Conservation (phyloP, 2,113 vertebrate species). For the Suricata suricatta region DNA sequence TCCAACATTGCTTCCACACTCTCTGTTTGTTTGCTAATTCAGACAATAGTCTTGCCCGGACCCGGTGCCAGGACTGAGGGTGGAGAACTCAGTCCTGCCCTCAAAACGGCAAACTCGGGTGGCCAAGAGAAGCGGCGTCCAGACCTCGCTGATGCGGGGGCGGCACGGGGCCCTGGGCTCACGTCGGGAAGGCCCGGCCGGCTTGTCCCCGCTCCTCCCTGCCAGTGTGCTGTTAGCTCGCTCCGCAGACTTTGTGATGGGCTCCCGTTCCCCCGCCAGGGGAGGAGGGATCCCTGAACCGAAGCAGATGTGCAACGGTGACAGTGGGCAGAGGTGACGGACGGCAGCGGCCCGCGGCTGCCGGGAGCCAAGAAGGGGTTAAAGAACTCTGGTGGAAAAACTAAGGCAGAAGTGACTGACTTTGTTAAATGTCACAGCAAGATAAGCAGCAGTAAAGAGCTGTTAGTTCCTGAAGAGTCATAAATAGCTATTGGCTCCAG, state of each 20-base stretch:
- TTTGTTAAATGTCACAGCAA: no score
- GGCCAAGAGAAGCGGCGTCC: no score
- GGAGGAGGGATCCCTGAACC: neutral
- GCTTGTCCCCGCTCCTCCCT: accelerated
- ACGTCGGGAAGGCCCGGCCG: accelerated
- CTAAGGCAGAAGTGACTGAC: no score
- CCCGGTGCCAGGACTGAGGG: neutral
- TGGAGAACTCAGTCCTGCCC: neutral
- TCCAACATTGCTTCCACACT: neutral
- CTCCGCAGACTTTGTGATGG: no score
- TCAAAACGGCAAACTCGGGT: accelerated
- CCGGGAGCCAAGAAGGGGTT: no score
- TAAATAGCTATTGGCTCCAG: no score
- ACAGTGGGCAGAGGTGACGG: no score
- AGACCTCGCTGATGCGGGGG: accelerated
- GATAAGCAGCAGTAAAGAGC: no score
- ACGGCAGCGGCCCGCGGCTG: no score
- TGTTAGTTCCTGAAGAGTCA: no score
- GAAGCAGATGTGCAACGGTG: accelerated
- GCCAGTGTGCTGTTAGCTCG: accelerated
- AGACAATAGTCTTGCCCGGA: neutral
- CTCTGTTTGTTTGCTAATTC: neutral
- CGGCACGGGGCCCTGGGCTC: accelerated
- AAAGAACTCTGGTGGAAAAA: no score
- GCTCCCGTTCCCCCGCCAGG: neutral